A percentile compares a stretch with the other conserved stretches of the same genome.
These are phyloP conservation scores for Vulpes lagopus DNA, from an alignment of 2,113 vertebrate genomes.

Conservation along the genomic window DNA sequence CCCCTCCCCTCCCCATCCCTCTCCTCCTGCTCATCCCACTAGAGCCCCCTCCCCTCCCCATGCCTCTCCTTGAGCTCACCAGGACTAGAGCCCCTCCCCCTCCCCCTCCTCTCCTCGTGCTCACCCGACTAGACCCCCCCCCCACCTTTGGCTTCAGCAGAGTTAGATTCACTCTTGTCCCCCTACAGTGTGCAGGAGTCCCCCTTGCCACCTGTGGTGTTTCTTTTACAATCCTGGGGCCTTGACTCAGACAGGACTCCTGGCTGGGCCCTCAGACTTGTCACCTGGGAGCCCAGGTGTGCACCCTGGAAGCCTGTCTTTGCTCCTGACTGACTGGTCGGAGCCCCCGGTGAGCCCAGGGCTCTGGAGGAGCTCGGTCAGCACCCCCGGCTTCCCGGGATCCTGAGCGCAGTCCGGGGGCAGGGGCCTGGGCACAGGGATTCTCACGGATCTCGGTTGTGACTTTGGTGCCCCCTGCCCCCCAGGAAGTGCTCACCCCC, in stretches of 20 bases:
- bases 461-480: rapidly evolving
- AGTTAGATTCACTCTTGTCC: background rate
- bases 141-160: rapidly evolving
- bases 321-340: rapidly evolving
- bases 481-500: background rate
- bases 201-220: background rate
- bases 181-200: background rate
- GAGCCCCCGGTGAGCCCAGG: rapidly evolving
- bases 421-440: background rate
- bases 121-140: background rate
- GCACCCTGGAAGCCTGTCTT: background rate
- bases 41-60: background rate
- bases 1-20: too few species aligned
- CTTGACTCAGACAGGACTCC: rapidly evolving
- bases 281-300: background rate
- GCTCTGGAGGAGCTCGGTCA: rapidly evolving
- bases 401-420: background rate
- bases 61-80: too few species aligned
- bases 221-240: background rate
- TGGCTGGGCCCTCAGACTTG: rapidly evolving
- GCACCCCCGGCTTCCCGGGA: background rate
- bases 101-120: background rate
- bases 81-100: rapidly evolving
- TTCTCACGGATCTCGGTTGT: rapidly evolving
- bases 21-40: background rate